Conservation (phyloP, 1,140 invertebrate species). For the Ooceraea biroi region DNA sequence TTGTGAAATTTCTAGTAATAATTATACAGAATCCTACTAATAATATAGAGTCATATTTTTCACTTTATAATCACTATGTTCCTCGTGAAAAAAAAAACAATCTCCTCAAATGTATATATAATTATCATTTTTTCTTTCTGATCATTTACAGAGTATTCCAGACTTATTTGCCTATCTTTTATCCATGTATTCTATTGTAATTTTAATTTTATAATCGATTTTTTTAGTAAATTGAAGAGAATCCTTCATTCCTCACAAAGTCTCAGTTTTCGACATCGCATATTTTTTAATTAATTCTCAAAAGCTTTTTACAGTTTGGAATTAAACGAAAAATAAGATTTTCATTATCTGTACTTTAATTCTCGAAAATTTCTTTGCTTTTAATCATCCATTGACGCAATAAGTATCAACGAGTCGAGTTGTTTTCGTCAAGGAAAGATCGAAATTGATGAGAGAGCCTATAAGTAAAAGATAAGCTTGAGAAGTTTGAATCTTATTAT, state of each 20-base stretch:
- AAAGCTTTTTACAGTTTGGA: too few species aligned
- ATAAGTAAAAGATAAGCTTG: constrained; percentile 5
- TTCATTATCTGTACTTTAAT: too few species aligned
- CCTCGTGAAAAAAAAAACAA: not conserved
- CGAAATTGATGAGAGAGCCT: constrained; percentile 10
- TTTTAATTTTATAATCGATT: too few species aligned
- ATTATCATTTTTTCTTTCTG: constrained; percentile 13
- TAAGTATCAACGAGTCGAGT: not conserved
- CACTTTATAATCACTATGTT: constrained; percentile 30
- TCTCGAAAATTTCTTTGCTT: too few species aligned
- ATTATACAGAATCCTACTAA: constrained; percentile 38
- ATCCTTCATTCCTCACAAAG: too few species aligned
- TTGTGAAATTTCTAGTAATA: constrained; percentile 49
- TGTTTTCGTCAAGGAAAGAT: not conserved
- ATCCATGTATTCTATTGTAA: not conserved
- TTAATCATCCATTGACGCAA: too few species aligned
- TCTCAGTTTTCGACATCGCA: too few species aligned
- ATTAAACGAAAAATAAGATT: too few species aligned
- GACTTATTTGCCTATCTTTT: not conserved
- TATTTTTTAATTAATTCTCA: too few species aligned
- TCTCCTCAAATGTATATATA: constrained; percentile 11
- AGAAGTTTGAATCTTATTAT: not conserved
- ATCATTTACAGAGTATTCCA: constrained; percentile 13
- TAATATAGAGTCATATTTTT: constrained; percentile 44
- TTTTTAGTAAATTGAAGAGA: too few species aligned